Conservation (phyloP, 35 echinoderm and acorn worm species). For the Lytechinus variegatus region DNA sequence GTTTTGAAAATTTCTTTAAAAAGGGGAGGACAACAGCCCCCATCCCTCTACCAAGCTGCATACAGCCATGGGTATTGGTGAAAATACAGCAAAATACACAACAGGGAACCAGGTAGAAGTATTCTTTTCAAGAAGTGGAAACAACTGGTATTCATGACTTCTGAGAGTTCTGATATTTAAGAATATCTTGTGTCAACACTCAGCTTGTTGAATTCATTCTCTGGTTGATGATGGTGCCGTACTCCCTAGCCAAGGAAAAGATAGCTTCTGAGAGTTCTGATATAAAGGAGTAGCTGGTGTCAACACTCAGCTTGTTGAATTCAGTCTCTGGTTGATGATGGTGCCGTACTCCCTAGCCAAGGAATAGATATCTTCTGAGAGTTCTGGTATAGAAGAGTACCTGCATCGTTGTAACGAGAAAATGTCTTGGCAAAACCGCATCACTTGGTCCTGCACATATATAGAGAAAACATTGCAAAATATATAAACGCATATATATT, state of each 20-base stretch:
- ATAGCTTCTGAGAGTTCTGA: conserved; percentile 92
- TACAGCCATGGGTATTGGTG: too few relatives aligned
- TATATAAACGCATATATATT: too few relatives aligned
- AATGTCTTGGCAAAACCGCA: conserved; percentile 76
- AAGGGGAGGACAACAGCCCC: too few relatives aligned
- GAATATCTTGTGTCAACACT: background rate
- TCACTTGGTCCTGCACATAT: conserved; percentile 80
- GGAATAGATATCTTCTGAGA: conserved; percentile 86
- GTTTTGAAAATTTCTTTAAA: too few relatives aligned
- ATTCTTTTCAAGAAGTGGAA: too few relatives aligned
- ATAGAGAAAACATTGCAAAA: background rate
- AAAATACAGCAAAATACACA: too few relatives aligned
- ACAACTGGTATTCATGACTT: too few relatives aligned
- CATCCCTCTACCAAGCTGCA: too few relatives aligned
- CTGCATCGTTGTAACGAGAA: conserved; percentile 74
- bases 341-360: conserved; percentile 64
- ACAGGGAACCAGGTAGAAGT: too few relatives aligned
- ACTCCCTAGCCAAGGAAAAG: conserved; percentile 57
- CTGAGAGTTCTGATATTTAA: too few relatives aligned
- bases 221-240: conserved; percentile 54
- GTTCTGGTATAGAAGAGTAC: conserved; percentile 76
- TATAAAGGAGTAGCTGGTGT: conserved; percentile 74
- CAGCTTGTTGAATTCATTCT: conserved; percentile 54
- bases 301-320: conserved; percentile 20
- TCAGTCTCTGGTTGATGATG: conserved; percentile 58